Conservation (phyloP, 1,140 invertebrate species). For the Drosophila watanabei region DNA sequence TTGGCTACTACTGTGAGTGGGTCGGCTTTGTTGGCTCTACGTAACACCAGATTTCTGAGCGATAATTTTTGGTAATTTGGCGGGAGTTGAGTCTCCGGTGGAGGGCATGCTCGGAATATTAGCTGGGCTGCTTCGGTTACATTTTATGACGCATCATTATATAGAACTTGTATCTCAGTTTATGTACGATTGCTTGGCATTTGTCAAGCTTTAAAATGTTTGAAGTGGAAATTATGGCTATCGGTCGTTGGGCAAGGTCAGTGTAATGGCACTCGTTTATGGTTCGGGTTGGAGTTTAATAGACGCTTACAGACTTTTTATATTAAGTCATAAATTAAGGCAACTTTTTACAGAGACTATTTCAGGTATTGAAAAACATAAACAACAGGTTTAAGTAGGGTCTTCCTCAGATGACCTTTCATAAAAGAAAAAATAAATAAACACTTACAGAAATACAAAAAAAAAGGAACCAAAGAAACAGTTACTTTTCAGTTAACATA, state of each 20-base stretch:
- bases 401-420: background rate
- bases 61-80: conserved; percentile 55
- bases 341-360: too few relatives aligned
- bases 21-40: conserved; percentile 36
- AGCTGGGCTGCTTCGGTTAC: conserved; percentile 11
- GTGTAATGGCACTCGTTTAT: conserved; percentile 3
- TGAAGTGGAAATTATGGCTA: conserved; percentile 28
- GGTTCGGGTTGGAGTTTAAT: background rate
- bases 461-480: too few relatives aligned
- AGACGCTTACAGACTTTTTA: conserved; percentile 1
- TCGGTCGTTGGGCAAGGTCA: conserved; percentile 23
- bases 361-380: too few relatives aligned
- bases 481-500: too few relatives aligned
- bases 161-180: conserved; percentile 25
- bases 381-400: background rate
- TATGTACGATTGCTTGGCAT: conserved; percentile 4
- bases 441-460: too few relatives aligned
- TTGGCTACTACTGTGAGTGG: conserved; percentile 25
- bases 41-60: conserved; percentile 20
- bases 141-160: conserved; percentile 38
- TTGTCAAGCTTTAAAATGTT: conserved; percentile 16
- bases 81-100: conserved; percentile 7
- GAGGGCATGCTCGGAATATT: conserved; percentile 37
- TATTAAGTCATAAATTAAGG: background rate
- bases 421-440: background rate